Evolutionary conservation across 2,888 invertebrate species (phyloP).

Genomic region (Acleris sparsana): DNA sequence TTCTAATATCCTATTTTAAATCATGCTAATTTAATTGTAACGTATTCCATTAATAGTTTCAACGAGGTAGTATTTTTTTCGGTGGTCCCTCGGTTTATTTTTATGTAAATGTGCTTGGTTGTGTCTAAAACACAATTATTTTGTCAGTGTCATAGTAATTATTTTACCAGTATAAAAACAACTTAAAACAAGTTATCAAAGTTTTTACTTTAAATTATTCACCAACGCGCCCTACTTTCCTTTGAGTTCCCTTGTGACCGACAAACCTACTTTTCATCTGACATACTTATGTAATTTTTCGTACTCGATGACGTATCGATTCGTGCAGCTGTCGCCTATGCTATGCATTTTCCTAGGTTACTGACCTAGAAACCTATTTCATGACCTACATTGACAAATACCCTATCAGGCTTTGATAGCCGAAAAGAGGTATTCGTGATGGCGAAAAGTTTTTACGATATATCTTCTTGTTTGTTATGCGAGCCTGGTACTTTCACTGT

Average conservation of each 20-base stretch:
- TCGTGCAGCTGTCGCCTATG: conserved; percentile 8
- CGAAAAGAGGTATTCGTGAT: not conserved
- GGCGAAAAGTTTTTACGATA: not conserved
- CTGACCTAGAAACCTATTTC: conserved; percentile 27
- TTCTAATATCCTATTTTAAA: conserved; percentile 1
- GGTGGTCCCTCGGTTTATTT: not conserved
- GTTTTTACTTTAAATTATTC: not conserved
- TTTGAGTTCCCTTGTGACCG: conserved; percentile 8
- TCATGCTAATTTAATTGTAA: conserved; percentile 8
- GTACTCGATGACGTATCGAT: conserved; percentile 17
- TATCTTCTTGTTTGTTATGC: not conserved
- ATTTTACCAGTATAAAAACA: not conserved
- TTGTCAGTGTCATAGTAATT: not conserved
- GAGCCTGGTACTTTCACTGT: not conserved
- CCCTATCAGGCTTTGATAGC: conserved; percentile 8
- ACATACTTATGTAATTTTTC: conserved; percentile 10
- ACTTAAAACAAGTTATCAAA: not conserved
- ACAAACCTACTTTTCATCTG: conserved; percentile 3
- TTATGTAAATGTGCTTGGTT: not conserved
- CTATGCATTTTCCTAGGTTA: conserved; percentile 16
- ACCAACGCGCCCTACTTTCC: not conserved
- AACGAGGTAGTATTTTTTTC: not conserved
- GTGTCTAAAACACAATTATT: not conserved
- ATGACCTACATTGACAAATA: conserved; percentile 7
- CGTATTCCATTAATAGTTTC: not conserved